Percentiles rank a stretch among this genome's conserved stretches.
Evolutionary conservation across 2,888 invertebrate species (phyloP).

Genomic region (Emmelina monodactyla): DNA sequence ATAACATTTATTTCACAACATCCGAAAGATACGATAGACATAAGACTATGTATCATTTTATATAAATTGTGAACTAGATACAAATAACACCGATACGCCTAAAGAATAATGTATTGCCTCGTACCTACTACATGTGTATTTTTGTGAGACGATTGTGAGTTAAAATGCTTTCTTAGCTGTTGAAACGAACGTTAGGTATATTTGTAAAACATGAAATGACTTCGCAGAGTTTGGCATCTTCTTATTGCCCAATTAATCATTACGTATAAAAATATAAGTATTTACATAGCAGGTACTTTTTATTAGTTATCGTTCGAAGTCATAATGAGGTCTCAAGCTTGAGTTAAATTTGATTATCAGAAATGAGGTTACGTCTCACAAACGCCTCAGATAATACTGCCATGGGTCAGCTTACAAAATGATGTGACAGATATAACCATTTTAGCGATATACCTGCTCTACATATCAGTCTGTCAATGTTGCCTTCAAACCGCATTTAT

Average conservation of each 20-base stretch:
- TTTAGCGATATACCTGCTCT: not conserved
- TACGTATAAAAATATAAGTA: not conserved
- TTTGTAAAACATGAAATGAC: too few relatives aligned
- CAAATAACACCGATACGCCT: constrained; percentile 57
- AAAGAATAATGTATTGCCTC: constrained; percentile 42
- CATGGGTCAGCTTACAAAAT: not conserved
- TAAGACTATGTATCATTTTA: constrained; percentile 4
- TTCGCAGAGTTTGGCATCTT: too few relatives aligned
- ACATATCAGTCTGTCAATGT: constrained; percentile 10
- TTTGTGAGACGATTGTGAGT: constrained; percentile 36
- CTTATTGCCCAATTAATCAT: too few relatives aligned
- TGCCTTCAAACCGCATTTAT: constrained; percentile 35
- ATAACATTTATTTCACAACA: not conserved
- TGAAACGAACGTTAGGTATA: too few relatives aligned
- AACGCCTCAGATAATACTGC: not conserved
- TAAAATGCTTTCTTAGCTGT: constrained; percentile 10
- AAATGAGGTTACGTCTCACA: not conserved
- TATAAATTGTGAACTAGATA: constrained; percentile 51
- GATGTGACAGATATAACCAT: not conserved
- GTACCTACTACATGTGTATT: constrained; percentile 21
- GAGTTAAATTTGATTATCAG: not conserved
- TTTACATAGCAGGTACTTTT: not conserved
- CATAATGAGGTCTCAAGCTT: not conserved
- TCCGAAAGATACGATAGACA: not conserved
- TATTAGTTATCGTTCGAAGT: not conserved